These are phyloP conservation scores for Bactericera cockerelli DNA, from an alignment of 1,140 invertebrate species.

Conservation along the genomic window DNA sequence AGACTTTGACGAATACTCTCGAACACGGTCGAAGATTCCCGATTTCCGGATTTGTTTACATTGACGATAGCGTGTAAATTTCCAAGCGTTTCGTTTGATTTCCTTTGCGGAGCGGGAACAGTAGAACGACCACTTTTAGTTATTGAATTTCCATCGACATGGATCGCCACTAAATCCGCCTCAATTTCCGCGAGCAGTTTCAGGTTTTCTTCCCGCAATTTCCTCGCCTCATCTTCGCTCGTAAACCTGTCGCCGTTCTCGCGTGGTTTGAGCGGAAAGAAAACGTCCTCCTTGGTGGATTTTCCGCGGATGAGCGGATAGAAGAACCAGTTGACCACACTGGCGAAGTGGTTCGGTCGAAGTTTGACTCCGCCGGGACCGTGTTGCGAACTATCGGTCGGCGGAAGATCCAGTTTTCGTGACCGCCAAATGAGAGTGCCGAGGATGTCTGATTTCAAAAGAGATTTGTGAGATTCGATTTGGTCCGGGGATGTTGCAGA, in stretches of 20 bases:
- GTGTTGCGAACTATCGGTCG: constrained; percentile 26
- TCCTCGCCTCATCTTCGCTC: too few species aligned
- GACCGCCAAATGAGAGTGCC: constrained; percentile 34
- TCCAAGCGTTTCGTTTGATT: too few species aligned
- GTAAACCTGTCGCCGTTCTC: too few species aligned
- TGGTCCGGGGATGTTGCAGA: too few species aligned
- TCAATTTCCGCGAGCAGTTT: neutral
- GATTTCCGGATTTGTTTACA: too few species aligned
- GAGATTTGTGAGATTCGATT: too few species aligned
- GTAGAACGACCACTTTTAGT: too few species aligned
- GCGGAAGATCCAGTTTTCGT: constrained; percentile 14
- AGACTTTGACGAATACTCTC: too few species aligned
- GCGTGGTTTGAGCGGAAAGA: neutral
- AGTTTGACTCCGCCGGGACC: constrained; percentile 16
- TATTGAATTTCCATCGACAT: constrained; percentile 28
- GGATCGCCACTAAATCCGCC: neutral
- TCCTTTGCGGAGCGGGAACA: too few species aligned
- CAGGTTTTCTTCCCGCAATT: too few species aligned
- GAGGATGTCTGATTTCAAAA: constrained; percentile 24
- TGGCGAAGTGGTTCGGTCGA: constrained; percentile 49
- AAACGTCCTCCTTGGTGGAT: constrained; percentile 9
- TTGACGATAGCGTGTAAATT: too few species aligned
- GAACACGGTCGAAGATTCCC: too few species aligned
- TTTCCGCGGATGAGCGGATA: constrained; percentile 55
- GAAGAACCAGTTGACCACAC: constrained; percentile 62